Percentiles rank a stretch among this genome's conserved stretches.
Conservation (phyloP, 2,797 vertebrate genomes). For the Cygnus olor region DNA sequence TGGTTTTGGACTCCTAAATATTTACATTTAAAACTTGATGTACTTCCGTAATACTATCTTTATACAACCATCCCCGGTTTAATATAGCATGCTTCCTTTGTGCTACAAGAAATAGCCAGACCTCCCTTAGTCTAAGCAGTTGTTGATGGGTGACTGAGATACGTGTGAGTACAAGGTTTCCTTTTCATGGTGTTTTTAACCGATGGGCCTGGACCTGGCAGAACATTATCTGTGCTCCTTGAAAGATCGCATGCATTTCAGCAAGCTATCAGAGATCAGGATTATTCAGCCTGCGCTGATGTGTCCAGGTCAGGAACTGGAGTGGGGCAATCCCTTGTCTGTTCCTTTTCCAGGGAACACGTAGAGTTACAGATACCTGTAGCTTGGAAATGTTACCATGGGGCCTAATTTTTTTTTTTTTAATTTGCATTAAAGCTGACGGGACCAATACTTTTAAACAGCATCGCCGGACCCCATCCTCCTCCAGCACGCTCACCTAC, state of each 20-base stretch:
- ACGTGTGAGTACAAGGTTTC: background rate
- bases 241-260: background rate
- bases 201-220: background rate
- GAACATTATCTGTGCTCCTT: background rate
- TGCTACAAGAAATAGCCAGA: background rate
- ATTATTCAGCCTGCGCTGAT: background rate
- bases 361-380: background rate
- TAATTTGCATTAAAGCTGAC: slow-evolving; percentile 81
- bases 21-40: background rate
- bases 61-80: background rate
- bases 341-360: background rate
- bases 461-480: slow-evolving; percentile 95
- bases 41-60: background rate
- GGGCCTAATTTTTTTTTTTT: background rate
- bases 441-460: slow-evolving; percentile 90
- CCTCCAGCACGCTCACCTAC: slow-evolving; percentile 94
- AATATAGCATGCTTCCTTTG: background rate
- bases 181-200: background rate
- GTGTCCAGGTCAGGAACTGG: rapidly evolving
- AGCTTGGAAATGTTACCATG: background rate
- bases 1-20: background rate
- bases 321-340: background rate
- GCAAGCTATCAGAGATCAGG: background rate
- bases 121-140: background rate
- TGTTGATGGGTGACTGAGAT: background rate